Base-by-base conservation (phyloP, 2,888 invertebrate genomes). In the Drosophila anceps region DNA sequence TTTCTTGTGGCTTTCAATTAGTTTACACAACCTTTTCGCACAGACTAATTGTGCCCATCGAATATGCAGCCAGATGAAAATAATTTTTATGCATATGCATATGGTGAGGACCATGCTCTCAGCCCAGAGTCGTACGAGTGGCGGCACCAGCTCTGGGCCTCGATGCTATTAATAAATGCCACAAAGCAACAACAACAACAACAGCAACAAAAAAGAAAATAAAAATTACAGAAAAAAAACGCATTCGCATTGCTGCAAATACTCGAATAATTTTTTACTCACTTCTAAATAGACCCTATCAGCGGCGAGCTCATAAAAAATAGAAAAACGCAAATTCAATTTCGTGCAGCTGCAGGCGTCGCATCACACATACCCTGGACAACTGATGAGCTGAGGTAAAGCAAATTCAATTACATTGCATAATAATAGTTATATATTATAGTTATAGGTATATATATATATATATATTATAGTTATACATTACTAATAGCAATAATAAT, bases 161-260 rank as follows among this genome's bases (percentile, higher is more conserved):
- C 81, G 63, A 73, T 59, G 54, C 80, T 80, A 80, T 80, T 81
- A 73, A 79, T 80, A 78, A 76, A 29, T 37, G 33, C 50, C 61
- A 24, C 35, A 46, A 51, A 41, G 48, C 48, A 12, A 13, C 15
- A 46, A 24, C 15, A 46, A 46, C 15, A 48, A 46, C 60, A 63
- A 43, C 13, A 44, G 20, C 5, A 46, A 50, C 59, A 29, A 20
- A 2, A 4, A 10, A n/a, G 18, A 35, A 5, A 4, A 12, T 57
- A 13, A 63, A 27, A n/a, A 1, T 13, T 2, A 31, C 27, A 29
- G 20, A 37, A 35, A 59, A 12, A 39, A 37, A 12, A 13, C 63
- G 55, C 55, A 66, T 66, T 68, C 55, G 54, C 44, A 39, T 62
- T 62, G 55, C 43, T 59, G 44, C 65, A 72, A 63, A 69, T 62